A percentile compares a stretch with the other conserved stretches of the same genome.
These are phyloP conservation scores for Mellilla xanthometata DNA, from an alignment of 2,888 invertebrate genomes.

Conservation along the genomic window DNA sequence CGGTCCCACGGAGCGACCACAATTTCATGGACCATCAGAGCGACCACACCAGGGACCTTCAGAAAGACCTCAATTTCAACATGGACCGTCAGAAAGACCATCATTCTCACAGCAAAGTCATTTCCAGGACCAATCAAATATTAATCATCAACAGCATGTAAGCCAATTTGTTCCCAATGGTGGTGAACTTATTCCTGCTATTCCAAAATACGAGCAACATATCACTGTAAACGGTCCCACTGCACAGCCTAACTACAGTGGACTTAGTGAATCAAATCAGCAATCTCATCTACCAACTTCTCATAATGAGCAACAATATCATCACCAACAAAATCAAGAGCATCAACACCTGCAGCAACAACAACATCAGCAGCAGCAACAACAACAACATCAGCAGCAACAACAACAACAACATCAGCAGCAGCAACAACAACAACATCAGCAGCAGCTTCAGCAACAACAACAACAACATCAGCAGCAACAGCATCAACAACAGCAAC, in stretches of 20 bases:
- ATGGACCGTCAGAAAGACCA: slow-evolving; percentile 57
- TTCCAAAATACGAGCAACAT: slow-evolving; percentile 91
- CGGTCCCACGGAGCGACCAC: slow-evolving; percentile 56
- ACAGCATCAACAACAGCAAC: slow-evolving; percentile 42
- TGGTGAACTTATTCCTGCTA: slow-evolving; percentile 89
- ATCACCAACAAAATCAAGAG: slow-evolving; percentile 35
- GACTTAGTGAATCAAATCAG: slow-evolving; percentile 48
- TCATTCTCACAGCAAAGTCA: slow-evolving; percentile 42
- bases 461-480: slow-evolving; percentile 49
- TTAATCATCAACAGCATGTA: slow-evolving; percentile 70
- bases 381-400: slow-evolving; percentile 47
- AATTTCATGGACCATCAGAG: slow-evolving; percentile 52
- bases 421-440: slow-evolving; percentile 41
- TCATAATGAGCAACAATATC: slow-evolving; percentile 33
- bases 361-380: slow-evolving; percentile 45
- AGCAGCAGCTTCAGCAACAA: slow-evolving; percentile 44
- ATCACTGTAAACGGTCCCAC: slow-evolving; percentile 81
- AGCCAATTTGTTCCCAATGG: slow-evolving; percentile 83
- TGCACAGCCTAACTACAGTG: slow-evolving; percentile 49
- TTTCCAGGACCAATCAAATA: slow-evolving; percentile 52
- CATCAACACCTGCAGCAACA: slow-evolving; percentile 40
- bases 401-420: slow-evolving; percentile 38
- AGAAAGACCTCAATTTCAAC: slow-evolving; percentile 47
- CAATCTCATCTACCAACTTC: slow-evolving; percentile 35
- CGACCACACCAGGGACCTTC: slow-evolving; percentile 54